Percentiles rank a stretch among this genome's conserved stretches.
These are phyloP conservation scores for Andrena dorsata DNA, from an alignment of 2,888 invertebrate species.

Conservation along the genomic window DNA sequence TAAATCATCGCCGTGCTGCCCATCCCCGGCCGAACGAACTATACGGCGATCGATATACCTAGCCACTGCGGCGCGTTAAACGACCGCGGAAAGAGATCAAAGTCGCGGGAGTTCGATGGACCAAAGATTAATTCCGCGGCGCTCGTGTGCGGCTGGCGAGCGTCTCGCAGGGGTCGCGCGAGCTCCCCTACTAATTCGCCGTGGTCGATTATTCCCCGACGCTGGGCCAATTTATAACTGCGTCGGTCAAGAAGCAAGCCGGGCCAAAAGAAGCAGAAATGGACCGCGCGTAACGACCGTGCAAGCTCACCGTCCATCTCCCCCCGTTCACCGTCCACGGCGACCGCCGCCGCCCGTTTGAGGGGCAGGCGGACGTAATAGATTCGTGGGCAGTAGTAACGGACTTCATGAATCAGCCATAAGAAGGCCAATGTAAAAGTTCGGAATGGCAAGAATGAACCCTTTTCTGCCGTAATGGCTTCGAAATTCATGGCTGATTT, in stretches of 20 bases:
- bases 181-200: slow-evolving; percentile 18
- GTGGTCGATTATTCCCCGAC: slow-evolving; percentile 51
- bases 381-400: slow-evolving; percentile 42
- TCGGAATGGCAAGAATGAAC: slow-evolving; percentile 36
- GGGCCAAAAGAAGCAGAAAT: slow-evolving; percentile 6
- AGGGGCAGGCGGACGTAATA: slow-evolving; percentile 42
- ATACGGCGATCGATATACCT: background rate
- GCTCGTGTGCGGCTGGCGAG: background rate
- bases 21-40: background rate
- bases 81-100: background rate
- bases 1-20: slow-evolving; percentile 1
- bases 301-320: slow-evolving; percentile 32
- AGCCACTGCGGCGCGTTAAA: background rate
- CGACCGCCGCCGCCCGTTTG: slow-evolving; percentile 19
- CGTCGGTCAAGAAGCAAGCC: slow-evolving; percentile 18
- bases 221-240: slow-evolving; percentile 33
- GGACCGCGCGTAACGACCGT: slow-evolving; percentile 40
- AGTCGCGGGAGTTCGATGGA: slow-evolving; percentile 2
- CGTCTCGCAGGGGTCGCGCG: background rate
- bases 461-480: slow-evolving; percentile 35
- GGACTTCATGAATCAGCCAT: slow-evolving; percentile 54
- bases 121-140: slow-evolving; percentile 16
- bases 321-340: slow-evolving; percentile 26
- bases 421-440: slow-evolving; percentile 44
- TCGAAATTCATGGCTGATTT: slow-evolving; percentile 40